Evolutionary conservation across 2,113 vertebrate species (phyloP).

Genomic region (Bujurquina vittata): DNA sequence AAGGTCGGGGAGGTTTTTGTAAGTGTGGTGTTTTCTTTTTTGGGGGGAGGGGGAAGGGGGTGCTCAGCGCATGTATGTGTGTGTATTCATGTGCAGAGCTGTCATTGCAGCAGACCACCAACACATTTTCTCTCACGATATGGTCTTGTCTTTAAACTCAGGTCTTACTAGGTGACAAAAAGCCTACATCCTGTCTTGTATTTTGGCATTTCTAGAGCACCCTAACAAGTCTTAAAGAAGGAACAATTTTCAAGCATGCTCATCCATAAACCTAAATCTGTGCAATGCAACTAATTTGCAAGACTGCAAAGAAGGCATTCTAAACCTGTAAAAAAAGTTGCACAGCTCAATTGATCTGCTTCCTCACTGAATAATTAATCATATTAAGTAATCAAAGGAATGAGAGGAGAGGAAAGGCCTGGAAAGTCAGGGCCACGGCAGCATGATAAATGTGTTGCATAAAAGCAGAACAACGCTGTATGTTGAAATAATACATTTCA

Average conservation of each 20-base stretch:
- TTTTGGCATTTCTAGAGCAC: conserved; percentile 29
- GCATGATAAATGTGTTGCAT: conserved; percentile 5
- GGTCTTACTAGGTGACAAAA: conserved; percentile 52
- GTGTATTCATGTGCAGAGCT: conserved; percentile 4
- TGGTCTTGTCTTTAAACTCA: conserved; percentile 58
- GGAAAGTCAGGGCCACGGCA: conserved; percentile 8
- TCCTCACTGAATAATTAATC: conserved; percentile 56
- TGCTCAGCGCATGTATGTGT: conserved; percentile 33
- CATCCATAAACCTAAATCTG: conserved; percentile 18
- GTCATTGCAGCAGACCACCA: conserved; percentile 76
- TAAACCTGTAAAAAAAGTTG: background rate
- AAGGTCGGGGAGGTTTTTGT: conserved; percentile 73
- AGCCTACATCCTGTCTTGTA: conserved; percentile 63
- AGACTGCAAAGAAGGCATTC: background rate
- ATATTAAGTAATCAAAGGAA: conserved; percentile 58
- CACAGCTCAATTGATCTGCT: conserved; percentile 7
- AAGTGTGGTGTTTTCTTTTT: conserved; percentile 25
- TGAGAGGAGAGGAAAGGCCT: conserved; percentile 8
- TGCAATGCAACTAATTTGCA: conserved; percentile 3
- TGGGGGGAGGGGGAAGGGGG: conserved; percentile 17
- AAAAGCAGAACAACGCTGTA: background rate
- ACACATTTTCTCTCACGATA: conserved; percentile 74
- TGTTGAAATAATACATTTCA: background rate
- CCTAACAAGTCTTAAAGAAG: conserved; percentile 28
- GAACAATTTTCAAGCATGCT: background rate